Conservation (phyloP, 2,113 vertebrate genomes). For the Podilymbus podiceps region DNA sequence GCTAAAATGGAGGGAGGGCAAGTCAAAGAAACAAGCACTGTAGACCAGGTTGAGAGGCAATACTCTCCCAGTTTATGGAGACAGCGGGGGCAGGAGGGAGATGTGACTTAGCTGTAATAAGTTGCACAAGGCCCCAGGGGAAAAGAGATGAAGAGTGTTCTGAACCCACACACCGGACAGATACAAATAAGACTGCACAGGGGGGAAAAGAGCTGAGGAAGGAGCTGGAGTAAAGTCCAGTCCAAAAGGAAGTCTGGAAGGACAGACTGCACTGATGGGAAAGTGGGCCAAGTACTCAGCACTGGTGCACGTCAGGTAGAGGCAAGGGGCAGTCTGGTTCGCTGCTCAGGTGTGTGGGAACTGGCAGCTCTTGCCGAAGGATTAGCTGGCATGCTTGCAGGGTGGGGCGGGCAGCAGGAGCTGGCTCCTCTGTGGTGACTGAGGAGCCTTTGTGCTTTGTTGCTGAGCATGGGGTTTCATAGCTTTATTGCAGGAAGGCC, state of each 20-base stretch:
- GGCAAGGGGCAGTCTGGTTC: not conserved
- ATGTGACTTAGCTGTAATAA: not conserved
- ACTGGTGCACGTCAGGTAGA: not conserved
- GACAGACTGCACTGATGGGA: not conserved
- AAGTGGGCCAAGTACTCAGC: not conserved
- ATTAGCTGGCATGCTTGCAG: slow-evolving; percentile 9
- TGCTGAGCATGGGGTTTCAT: slow-evolving; percentile 74
- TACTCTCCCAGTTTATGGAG: not conserved
- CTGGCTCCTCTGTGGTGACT: slow-evolving; percentile 37
- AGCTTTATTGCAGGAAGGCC: slow-evolving; percentile 52
- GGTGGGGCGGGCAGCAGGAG: slow-evolving; percentile 33
- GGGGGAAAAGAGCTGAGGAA: not conserved
- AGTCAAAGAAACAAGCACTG: not conserved
- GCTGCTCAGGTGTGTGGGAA: slow-evolving; percentile 58
- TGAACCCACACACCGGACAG: not conserved
- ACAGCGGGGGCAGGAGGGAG: not conserved
- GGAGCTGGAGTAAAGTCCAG: not conserved
- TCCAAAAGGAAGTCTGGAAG: not conserved
- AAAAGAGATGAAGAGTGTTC: not conserved
- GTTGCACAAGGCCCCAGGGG: not conserved
- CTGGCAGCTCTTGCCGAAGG: not conserved
- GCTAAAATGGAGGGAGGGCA: not conserved
- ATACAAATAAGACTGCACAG: not conserved
- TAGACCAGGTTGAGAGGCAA: not conserved
- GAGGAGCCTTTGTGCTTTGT: slow-evolving; percentile 74